These are phyloP conservation scores for Spondyliosoma cantharus DNA, from an alignment of 2,797 vertebrate species.

Conservation along the genomic window DNA sequence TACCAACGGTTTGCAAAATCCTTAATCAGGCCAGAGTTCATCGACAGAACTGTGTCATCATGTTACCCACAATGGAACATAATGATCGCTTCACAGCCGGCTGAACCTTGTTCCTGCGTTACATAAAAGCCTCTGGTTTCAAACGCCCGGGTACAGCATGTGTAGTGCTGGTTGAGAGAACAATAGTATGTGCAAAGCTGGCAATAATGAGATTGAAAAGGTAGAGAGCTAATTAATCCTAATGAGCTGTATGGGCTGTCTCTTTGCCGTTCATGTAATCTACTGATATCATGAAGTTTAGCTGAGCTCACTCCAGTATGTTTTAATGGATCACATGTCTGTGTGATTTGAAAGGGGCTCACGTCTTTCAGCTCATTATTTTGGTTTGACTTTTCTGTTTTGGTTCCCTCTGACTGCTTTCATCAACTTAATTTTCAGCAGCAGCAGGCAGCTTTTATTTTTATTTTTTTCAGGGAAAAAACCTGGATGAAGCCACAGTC, in stretches of 20 bases:
- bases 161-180: not conserved
- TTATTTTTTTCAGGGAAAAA: not conserved
- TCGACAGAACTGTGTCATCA: not conserved
- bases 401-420: not conserved
- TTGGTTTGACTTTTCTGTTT: not conserved
- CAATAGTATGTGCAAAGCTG: not conserved
- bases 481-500: not conserved
- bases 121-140: not conserved
- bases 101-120: not conserved
- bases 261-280: too few species aligned
- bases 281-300: not conserved
- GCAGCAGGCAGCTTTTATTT: not conserved
- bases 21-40: constrained; percentile 8
- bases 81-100: not conserved
- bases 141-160: not conserved
- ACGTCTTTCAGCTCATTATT: not conserved
- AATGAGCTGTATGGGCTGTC: not conserved
- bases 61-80: not conserved
- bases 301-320: not conserved
- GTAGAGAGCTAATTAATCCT: not conserved
- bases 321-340: not conserved
- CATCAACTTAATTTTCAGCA: not conserved
- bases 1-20: not conserved
- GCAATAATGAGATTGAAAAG: not conserved
- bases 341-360: not conserved